Percentiles rank a stretch among this genome's conserved stretches.
These are phyloP conservation scores for Drosophila grimshawi DNA, from an alignment of 1,140 invertebrate species.

Conservation along the genomic window DNA sequence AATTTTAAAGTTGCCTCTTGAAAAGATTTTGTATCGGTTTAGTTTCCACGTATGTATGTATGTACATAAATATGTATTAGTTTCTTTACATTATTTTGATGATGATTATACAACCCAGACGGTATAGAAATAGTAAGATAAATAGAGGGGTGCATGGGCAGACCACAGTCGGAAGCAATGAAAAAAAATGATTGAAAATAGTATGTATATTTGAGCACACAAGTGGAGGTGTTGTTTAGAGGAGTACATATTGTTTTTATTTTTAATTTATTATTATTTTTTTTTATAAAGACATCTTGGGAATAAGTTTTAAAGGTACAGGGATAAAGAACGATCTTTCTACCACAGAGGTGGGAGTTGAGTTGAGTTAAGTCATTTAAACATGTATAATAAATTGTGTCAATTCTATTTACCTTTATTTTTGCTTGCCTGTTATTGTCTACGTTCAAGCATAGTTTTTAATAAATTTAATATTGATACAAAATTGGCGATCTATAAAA, in stretches of 20 bases:
- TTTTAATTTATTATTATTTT: conserved; percentile 2
- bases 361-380: conserved; percentile 19
- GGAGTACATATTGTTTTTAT: background rate
- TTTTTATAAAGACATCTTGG: conserved; percentile 8
- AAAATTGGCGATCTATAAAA: conserved; percentile 14
- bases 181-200: conserved; percentile 26
- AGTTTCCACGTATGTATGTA: background rate
- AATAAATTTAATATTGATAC: conserved; percentile 9
- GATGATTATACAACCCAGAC: conserved; percentile 11
- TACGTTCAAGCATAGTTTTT: conserved; percentile 14
- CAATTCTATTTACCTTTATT: conserved; percentile 34
- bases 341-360: conserved; percentile 17
- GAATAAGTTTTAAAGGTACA: conserved; percentile 8
- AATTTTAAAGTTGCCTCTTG: background rate
- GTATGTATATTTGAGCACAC: conserved; percentile 28
- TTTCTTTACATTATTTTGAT: background rate
- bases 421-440: conserved; percentile 6
- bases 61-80: conserved; percentile 2
- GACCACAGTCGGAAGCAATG: conserved; percentile 36
- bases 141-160: conserved; percentile 22
- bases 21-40: background rate
- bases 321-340: conserved; percentile 20
- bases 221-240: conserved; percentile 12
- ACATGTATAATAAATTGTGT: conserved; percentile 26
- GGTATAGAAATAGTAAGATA: conserved; percentile 7